Conservation (phyloP, 30 jellyfish, hydroid and myxozoan genomes). For the Nemopilema nomurai region DNA sequence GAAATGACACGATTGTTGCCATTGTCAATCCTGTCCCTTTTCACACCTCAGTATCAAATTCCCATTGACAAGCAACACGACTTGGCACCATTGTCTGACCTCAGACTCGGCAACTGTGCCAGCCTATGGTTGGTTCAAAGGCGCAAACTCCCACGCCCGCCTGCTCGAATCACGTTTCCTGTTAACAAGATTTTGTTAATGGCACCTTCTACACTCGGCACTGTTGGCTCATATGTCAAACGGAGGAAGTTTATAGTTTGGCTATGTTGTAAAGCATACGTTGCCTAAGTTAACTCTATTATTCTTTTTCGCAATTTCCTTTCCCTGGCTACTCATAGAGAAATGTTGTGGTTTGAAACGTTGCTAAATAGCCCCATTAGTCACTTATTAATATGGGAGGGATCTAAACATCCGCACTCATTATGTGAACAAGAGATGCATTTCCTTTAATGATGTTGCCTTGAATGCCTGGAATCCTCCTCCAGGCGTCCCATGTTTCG, state of each 20-base stretch:
- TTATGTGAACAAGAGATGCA: conserved; percentile 8
- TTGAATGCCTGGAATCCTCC: not conserved
- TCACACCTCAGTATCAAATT: not conserved
- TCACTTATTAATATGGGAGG: conserved; percentile 43
- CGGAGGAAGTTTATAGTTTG: not conserved
- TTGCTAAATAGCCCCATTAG: conserved; percentile 3
- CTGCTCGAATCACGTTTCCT: not conserved
- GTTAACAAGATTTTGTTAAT: not conserved
- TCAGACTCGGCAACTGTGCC: not conserved
- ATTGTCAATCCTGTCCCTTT: not conserved
- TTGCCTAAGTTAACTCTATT: not conserved
- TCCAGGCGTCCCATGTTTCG: conserved; percentile 5
- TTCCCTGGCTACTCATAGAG: not conserved
- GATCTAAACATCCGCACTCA: conserved; percentile 46
- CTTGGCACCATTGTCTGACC: not conserved
- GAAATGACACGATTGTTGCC: not conserved
- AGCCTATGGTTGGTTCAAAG: not conserved
- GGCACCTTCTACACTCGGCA: not conserved
- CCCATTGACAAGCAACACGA: not conserved
- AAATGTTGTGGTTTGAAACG: not conserved
- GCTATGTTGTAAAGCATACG: not conserved
- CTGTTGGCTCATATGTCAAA: not conserved
- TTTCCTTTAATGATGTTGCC: conserved; percentile 24
- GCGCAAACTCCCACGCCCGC: not conserved
- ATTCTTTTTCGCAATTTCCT: not conserved